phyloP scores from a whole-genome alignment of 1,140 invertebrate genomes.

The Drosophila triauraria region DNA sequence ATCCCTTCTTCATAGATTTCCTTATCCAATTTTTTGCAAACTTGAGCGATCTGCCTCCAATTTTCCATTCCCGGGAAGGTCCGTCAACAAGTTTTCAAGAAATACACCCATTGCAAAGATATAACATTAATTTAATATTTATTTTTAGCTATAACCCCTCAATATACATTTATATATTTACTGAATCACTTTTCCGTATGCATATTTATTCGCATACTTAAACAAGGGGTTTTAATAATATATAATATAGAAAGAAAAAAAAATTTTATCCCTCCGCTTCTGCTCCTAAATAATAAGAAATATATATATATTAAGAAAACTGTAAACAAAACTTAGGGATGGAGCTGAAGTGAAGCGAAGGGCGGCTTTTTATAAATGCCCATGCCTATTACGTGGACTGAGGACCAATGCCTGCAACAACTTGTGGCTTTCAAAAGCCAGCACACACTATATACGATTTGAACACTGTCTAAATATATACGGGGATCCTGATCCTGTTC shows the following conservation, averaged over 20 bases:
- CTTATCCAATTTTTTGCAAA: background rate
- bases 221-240: slow-evolving; percentile 2
- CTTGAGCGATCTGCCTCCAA: background rate
- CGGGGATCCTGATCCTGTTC: background rate
- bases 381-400: background rate
- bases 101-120: background rate
- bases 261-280: background rate
- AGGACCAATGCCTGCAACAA: slow-evolving; percentile 1
- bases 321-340: background rate
- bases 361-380: slow-evolving; percentile 15
- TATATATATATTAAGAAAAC: background rate
- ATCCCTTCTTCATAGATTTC: too few species aligned
- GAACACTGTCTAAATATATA: background rate
- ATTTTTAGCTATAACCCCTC: too few species aligned
- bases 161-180: slow-evolving; percentile 24
- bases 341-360: background rate
- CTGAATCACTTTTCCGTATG: slow-evolving; percentile 30
- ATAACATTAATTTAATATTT: background rate
- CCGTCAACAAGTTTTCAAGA: background rate
- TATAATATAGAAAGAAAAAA: background rate
- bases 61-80: background rate
- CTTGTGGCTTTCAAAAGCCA: background rate
- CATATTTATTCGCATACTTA: slow-evolving; percentile 17
- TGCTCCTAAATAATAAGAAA: background rate
- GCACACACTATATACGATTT: background rate